Base-by-base conservation (phyloP, 2,888 invertebrate species). In the Ormia ochracea region DNA sequence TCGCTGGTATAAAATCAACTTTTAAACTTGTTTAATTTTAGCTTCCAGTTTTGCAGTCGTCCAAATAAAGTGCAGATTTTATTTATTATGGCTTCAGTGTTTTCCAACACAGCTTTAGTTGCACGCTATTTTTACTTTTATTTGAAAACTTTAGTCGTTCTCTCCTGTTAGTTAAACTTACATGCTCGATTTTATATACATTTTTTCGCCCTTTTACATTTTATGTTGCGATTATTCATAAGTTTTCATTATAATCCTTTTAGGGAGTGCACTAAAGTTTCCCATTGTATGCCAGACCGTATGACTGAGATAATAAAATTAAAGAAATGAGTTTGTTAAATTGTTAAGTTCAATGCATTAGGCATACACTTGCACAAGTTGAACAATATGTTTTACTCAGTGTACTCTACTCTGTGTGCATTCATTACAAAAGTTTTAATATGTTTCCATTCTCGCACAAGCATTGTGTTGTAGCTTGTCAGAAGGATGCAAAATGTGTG, bases 201-300 rank as follows among this genome's bases (percentile, higher is more conserved):
- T 48, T 38, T 17, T 69, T 48, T 28, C 4, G 5, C 9, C 23
- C 28, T 23, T 50, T 59, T 70, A 38, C 19, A 50, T n/a, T 61
- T 75, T 61, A 45, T 23, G 23, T 31, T 56, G 23, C 63, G 48
- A 77, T 70, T 77, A 77, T 41, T 77, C 65, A 77, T 65, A 48
- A 50, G 58, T 58, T 65, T 65, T 41, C 56, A 33, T 65, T 56
- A 43, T 65, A 65, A 70, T 65, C 50, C 28, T 58, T 59, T 26
- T 26, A 19, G 52, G 28, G 19, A 33, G 33, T 33, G 33, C 9
- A n/a, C 3, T 6, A 4, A 4, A 10, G 38, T 9, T 36, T 38
- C 23, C 23, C 7, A 0, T 14, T 14, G 26, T 17, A 14, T 54
- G 5, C 7, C 7, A 26, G n/a, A 21, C 21, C 31, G 28, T 28